These are phyloP conservation scores for Mesoligia furuncula DNA, from an alignment of 2,888 invertebrate genomes.

Conservation along the genomic window DNA sequence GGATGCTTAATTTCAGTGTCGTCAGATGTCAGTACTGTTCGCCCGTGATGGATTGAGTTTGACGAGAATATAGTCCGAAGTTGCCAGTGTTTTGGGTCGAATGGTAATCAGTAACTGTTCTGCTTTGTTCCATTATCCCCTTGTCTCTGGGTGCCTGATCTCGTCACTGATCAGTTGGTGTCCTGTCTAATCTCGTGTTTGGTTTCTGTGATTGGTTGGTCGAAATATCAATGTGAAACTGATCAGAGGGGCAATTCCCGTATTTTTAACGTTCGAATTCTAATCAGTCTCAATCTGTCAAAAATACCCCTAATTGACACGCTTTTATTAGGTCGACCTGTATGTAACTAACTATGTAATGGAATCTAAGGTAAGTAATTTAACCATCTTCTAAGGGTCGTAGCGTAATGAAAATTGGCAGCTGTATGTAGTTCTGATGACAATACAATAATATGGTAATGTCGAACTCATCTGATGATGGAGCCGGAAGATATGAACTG, in stretches of 20 bases:
- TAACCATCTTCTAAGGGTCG: no score
- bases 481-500: no score
- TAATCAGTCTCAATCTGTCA: no score
- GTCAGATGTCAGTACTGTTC: slow-evolving; percentile 78
- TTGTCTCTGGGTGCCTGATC: neutral
- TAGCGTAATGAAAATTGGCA: no score
- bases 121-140: slow-evolving; percentile 25
- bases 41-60: slow-evolving; percentile 80
- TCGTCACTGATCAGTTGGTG: neutral
- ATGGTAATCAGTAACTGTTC: slow-evolving; percentile 25
- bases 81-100: slow-evolving; percentile 35
- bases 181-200: neutral
- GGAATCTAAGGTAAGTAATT: no score
- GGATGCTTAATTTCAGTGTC: slow-evolving; percentile 86
- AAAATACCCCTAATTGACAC: no score
- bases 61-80: slow-evolving; percentile 60
- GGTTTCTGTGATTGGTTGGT: neutral
- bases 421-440: no score
- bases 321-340: no score
- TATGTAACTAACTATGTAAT: no score
- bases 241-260: neutral
- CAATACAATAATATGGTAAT: no score
- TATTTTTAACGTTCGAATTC: no score
- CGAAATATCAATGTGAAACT: neutral
- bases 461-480: no score